These are phyloP conservation scores for Burhinus oedicnemus DNA, from an alignment of 2,113 vertebrate species.

Conservation along the genomic window DNA sequence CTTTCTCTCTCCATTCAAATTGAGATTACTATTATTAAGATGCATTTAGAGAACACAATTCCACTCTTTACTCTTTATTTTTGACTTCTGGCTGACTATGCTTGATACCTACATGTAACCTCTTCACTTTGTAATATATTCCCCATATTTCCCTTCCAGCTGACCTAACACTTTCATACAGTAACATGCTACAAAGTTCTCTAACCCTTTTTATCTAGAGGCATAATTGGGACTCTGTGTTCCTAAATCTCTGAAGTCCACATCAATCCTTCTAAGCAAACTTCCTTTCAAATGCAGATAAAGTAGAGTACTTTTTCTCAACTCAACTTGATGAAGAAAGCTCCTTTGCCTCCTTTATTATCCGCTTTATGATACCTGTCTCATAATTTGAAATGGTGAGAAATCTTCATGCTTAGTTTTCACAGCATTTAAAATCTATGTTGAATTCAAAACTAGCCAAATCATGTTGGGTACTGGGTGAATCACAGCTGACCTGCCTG, in stretches of 20 bases:
- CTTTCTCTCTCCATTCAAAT: slow-evolving; percentile 39
- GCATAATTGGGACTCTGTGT: slow-evolving; percentile 31
- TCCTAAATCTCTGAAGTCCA: slow-evolving; percentile 28
- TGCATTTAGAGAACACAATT: slow-evolving; percentile 38
- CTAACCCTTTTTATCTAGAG: slow-evolving; percentile 40
- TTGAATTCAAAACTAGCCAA: not conserved
- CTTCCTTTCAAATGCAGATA: slow-evolving; percentile 66
- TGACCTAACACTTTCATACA: slow-evolving; percentile 65
- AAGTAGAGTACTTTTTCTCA: not conserved
- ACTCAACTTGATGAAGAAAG: not conserved
- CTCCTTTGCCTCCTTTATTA: not conserved
- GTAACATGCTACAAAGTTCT: slow-evolving; percentile 61
- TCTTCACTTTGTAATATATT: slow-evolving; percentile 55
- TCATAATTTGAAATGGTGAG: not conserved
- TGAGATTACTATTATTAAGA: slow-evolving; percentile 47
- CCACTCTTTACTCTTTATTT: slow-evolving; percentile 32
- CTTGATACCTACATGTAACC: slow-evolving; percentile 59
- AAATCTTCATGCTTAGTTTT: not conserved
- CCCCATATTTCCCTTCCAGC: slow-evolving; percentile 51
- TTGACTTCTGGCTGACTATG: slow-evolving; percentile 26
- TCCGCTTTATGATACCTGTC: not conserved
- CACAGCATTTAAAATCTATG: not conserved
- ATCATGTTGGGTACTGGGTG: not conserved
- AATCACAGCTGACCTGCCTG: not conserved
- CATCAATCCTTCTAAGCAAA: slow-evolving; percentile 53